Evolutionary conservation across 2,113 vertebrate genomes (phyloP).

Genomic region (Anarrhichthys ocellatus): DNA sequence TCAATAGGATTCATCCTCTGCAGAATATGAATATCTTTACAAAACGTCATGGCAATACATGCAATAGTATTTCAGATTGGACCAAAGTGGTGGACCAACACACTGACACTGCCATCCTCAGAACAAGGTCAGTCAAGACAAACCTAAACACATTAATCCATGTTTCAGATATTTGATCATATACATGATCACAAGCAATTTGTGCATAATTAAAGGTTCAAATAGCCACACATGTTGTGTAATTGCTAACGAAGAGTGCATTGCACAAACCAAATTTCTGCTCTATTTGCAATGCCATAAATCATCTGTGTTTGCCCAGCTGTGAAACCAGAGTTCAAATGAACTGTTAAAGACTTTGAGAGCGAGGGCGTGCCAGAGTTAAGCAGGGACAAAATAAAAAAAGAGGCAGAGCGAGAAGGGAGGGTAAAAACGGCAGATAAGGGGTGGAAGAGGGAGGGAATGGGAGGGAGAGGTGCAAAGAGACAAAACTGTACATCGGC

Average conservation of each 20-base stretch:
- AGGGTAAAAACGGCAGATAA: conserved; percentile 24
- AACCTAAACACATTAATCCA: neutral
- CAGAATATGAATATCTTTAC: neutral
- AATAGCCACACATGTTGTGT: neutral
- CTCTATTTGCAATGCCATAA: conserved; percentile 24
- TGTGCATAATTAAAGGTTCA: neutral
- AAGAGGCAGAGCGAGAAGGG: conserved; percentile 8
- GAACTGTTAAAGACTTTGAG: conserved; percentile 44
- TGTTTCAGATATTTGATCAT: neutral
- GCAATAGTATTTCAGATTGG: too few relatives aligned
- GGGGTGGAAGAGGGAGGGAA: conserved; percentile 37
- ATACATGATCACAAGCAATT: neutral
- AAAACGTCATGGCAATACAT: neutral
- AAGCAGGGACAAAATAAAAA: neutral
- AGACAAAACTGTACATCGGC: conserved; percentile 67
- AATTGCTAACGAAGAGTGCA: neutral
- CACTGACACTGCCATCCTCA: too few relatives aligned
- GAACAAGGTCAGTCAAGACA: too few relatives aligned
- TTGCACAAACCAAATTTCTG: neutral
- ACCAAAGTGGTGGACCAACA: too few relatives aligned
- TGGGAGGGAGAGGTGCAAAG: conserved; percentile 40
- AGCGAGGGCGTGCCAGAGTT: conserved; percentile 40
- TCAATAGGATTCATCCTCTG: neutral
- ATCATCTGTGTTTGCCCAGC: conserved; percentile 20
- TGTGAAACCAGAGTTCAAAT: conserved; percentile 49